Base-by-base conservation (phyloP, 2,888 invertebrate species). In the Masnerella sp. region DNA sequence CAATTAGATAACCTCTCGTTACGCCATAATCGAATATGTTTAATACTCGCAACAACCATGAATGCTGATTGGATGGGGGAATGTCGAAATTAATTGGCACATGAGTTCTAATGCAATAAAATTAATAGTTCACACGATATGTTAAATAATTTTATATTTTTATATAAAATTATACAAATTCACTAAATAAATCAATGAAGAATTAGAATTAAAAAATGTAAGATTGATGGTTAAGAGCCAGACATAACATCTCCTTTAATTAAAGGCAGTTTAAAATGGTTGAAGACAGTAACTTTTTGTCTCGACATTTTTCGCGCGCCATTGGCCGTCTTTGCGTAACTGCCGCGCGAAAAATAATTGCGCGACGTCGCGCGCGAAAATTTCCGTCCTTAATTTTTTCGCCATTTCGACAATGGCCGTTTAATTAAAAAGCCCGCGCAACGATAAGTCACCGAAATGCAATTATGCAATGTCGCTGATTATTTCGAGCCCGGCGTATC, bases 171-270 rank as follows among this genome's bases (percentile, higher is more conserved):
- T n/a, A n/a, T n/a, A n/a, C n/a, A n/a, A n/a, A n/a, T n/a, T n/a
- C n/a, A n/a, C n/a, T n/a, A n/a, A n/a, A n/a, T n/a, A n/a, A n/a
- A n/a, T n/a, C n/a, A n/a, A n/a, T n/a, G n/a, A n/a, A n/a, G n/a
- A n/a, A n/a, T n/a, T n/a, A n/a, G n/a, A n/a, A n/a, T n/a, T n/a
- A n/a, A n/a, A n/a, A n/a, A n/a, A n/a, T n/a, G n/a, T 59, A 74
- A 64, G 72, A 79, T 77, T 77, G 77, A 77, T 79, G 70, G 73
- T 74, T 62, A 42, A 65, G 34, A 58, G n/a, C 43, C 14, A 40
- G 32, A 56, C 15, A 11, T 42, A 11, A 15, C 8, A 11, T 56
- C 30, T 22, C 25, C 54, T 74, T 74, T 74, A 74, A 77, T 77
- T 77, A 75, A 75, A 74, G 38, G 54, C n/a, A n/a, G n/a, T n/a